Evolutionary conservation across 2,113 vertebrate genomes (phyloP), one percentile per base, ranked within the genome.

Genomic region (Sardina pilchardus): DNA sequence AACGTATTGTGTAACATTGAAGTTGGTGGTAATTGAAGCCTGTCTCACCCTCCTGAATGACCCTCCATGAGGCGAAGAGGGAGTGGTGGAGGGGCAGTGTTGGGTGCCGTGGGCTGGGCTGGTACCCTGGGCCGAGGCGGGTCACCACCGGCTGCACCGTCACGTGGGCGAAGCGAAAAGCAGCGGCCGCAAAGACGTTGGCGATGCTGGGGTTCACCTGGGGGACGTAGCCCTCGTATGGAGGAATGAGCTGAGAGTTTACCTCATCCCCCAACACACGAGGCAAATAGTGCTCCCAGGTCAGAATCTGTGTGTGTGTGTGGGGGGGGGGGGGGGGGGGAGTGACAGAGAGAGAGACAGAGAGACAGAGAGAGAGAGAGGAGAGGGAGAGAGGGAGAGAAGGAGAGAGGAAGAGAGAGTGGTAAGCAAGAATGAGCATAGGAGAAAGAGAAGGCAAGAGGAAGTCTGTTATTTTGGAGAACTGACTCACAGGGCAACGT

Each of bases 131-230:
- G 10, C 94, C 95, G 24, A 96, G 92, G 45, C 95, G 90, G 81
- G 86, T 91, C 67, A 96, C 93, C 21, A 93, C 85, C 0, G 95
- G 95, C 82, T 95, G 94, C 81, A 96, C 93, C 0, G 96, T 96
- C 47, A 96, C 95, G 1, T 96, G 96, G 17, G 95, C 95, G 44
- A 96, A 96, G 42, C 95, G 95, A 87, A 96, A 96, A 0, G 95
- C 95, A 3, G 96, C 95, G 0, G 94, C 92, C 14, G 96, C 93
- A 87, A 96, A 96, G 16, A 91, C 87, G n/a, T 95, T 96, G 83
- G 94, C 92, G 21, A 96, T 94, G 89, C 93, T 94, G 56, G 95
- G 95, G 90, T 96, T 93, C 47, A 90, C 87, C 1, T 91, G 81
- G 0, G 92, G 92, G 59, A 94, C 63, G n/a, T 95, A 95, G 50